A percentile compares a stretch with the other conserved stretches of the same genome.
Evolutionary conservation across 2,113 vertebrate species (phyloP).

Genomic region (Notarius quadriscutis): DNA sequence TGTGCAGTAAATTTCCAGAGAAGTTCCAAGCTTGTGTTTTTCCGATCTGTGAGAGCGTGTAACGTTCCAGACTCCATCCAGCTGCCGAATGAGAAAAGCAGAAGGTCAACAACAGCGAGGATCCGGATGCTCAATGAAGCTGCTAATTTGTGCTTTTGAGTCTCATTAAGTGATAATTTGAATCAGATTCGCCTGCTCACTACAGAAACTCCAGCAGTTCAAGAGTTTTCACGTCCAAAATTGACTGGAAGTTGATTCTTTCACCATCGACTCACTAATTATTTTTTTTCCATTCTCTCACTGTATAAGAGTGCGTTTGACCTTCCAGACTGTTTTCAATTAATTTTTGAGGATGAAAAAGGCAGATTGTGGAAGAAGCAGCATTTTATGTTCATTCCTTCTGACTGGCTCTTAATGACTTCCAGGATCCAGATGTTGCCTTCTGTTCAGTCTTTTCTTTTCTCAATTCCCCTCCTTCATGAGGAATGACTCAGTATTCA

Average conservation of each 20-base stretch:
- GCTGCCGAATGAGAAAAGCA: conserved; percentile 29
- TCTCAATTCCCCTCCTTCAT: background rate
- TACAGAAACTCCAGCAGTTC: background rate
- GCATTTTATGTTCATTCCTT: conserved; percentile 54
- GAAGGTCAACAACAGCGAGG: background rate
- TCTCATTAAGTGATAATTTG: background rate
- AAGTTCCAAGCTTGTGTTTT: background rate
- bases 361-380: background rate
- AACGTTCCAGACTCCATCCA: conserved; percentile 3
- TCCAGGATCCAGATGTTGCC: conserved; percentile 64
- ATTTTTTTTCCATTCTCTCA: background rate
- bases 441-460: conserved; percentile 32
- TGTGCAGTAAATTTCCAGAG: conserved; percentile 29
- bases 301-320: background rate
- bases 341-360: conserved; percentile 44
- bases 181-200: background rate
- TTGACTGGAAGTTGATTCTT: background rate
- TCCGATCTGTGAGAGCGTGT: background rate
- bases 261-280: background rate
- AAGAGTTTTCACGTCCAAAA: background rate
- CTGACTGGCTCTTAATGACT: conserved; percentile 70
- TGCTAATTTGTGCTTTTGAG: background rate
- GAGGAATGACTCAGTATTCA: conserved; percentile 13
- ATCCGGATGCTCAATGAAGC: background rate
- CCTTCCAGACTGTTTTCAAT: conserved; percentile 65